Evolutionary conservation across 2,888 invertebrate genomes (phyloP), one percentile per base, ranked within the genome.

Genomic region (Barypeithes pellucidus): DNA sequence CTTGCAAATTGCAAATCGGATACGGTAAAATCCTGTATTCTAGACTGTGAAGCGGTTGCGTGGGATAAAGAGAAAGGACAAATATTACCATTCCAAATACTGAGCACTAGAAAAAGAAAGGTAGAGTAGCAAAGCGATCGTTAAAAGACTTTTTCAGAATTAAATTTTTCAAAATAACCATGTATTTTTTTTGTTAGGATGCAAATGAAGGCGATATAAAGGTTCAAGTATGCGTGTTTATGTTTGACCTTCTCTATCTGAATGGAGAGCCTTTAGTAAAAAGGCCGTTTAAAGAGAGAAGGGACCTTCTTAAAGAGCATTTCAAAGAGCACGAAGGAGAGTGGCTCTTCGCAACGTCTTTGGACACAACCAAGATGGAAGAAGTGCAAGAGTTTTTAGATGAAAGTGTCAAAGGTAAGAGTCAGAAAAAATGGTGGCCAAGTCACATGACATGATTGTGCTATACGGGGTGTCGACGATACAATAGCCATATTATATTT

Each of bases 41-140:
- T 99, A 72, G 99, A 99, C 88, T 94, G 96, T 76, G 99, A 99
- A 88, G 96, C 96, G 3, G 99, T 99, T 1, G 99, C 99, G 0
- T 99, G 96, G 94, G 98, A 99, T 87, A 87, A 88, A 1, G 94
- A 91, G 78, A 93, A 92, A 43, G 91, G 95, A 82, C 93, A 94
- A 84, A 99, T 99, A 80, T 88, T 98, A 77, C 99, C 99, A 1
- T 99, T 99, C 88, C 99, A 99, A 88, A 90, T 98, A 9, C 88
- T 99, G 12, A 96, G 96, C 77, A 99, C 98, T 0, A 89, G 99
- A 72, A 99, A 99, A 85, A 91, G 97, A 81, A 99, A 99, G 89
- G 97, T 90, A 82, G 7, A 39, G 11, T 89, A n/a, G n/a, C n/a
- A n/a, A n/a, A n/a, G n/a, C n/a, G n/a, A n/a, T n/a, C n/a, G n/a